These are phyloP conservation scores for Hydropsyche tenuis DNA, from an alignment of 1,140 invertebrate species.

Conservation along the genomic window DNA sequence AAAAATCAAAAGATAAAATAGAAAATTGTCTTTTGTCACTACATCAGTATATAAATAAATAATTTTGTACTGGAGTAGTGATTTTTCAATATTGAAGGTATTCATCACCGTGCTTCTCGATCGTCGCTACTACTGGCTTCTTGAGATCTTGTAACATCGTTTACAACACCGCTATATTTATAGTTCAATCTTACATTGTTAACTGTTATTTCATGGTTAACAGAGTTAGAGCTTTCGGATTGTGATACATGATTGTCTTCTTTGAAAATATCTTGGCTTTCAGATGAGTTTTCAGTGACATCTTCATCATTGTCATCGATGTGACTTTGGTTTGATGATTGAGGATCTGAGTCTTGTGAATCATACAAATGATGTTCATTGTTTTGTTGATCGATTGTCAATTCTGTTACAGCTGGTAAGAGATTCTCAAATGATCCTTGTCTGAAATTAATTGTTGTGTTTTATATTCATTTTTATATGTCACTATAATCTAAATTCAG, in stretches of 20 bases:
- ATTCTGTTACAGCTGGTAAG: slow-evolving; percentile 43
- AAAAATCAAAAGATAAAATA: too few species aligned
- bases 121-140: slow-evolving; percentile 40
- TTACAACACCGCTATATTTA: slow-evolving; percentile 42
- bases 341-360: slow-evolving; percentile 30
- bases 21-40: too few species aligned
- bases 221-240: not conserved
- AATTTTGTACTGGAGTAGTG: not conserved
- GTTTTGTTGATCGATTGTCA: slow-evolving; percentile 33
- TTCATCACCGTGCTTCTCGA: slow-evolving; percentile 47
- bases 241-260: slow-evolving; percentile 30
- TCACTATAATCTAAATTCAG: not conserved
- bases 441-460: slow-evolving; percentile 29
- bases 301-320: slow-evolving; percentile 31
- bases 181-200: slow-evolving; percentile 35
- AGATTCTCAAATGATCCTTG: slow-evolving; percentile 47
- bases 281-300: slow-evolving; percentile 26
- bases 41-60: too few species aligned
- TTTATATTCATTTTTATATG: not conserved
- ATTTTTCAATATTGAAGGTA: not conserved
- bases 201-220: slow-evolving; percentile 22
- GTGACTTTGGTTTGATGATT: slow-evolving; percentile 35
- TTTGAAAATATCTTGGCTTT: slow-evolving; percentile 41
- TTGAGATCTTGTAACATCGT: slow-evolving; percentile 45
- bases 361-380: slow-evolving; percentile 21